Percentiles rank a stretch among this genome's conserved stretches.
Conservation (phyloP, 1,140 invertebrate species). For the Drosophila erecta region DNA sequence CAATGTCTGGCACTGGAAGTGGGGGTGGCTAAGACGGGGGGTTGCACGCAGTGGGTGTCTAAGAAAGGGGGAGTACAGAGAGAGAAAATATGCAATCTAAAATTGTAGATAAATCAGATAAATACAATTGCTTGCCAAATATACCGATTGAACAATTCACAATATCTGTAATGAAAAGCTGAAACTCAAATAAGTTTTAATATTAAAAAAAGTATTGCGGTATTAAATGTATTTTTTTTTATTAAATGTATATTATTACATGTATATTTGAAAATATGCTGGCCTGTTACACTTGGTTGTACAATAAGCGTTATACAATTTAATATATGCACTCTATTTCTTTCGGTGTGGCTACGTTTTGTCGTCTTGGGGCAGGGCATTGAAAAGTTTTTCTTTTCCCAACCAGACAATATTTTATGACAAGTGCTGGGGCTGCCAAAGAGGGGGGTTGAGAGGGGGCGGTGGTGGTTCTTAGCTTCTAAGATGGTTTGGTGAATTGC, state of each 20-base stretch:
- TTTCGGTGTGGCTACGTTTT: slow-evolving; percentile 20
- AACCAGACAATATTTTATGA: slow-evolving; percentile 82
- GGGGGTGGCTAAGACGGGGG: slow-evolving; percentile 3
- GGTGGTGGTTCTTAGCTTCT: slow-evolving; percentile 32
- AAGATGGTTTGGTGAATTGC: slow-evolving; percentile 27
- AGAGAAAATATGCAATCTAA: not conserved
- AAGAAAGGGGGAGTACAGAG: not conserved
- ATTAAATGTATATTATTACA: too few species aligned
- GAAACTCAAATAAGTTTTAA: too few species aligned
- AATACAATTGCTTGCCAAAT: too few species aligned
- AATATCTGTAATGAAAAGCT: too few species aligned
- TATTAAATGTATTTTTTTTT: too few species aligned
- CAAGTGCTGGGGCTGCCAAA: slow-evolving; percentile 46
- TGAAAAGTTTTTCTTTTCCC: slow-evolving; percentile 80
- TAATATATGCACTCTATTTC: not conserved
- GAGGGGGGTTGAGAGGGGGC: not conserved
- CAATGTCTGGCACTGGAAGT: slow-evolving; percentile 74
- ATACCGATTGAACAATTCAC: too few species aligned
- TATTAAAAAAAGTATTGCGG: too few species aligned
- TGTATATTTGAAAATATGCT: too few species aligned
- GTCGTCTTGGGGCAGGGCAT: slow-evolving; percentile 55
- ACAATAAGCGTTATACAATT: too few species aligned
- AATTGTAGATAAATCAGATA: too few species aligned
- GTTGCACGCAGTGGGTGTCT: slow-evolving; percentile 6
- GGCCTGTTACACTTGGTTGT: not conserved